Conservation (phyloP, 2,797 vertebrate genomes). For the Chrysocyon brachyurus region DNA sequence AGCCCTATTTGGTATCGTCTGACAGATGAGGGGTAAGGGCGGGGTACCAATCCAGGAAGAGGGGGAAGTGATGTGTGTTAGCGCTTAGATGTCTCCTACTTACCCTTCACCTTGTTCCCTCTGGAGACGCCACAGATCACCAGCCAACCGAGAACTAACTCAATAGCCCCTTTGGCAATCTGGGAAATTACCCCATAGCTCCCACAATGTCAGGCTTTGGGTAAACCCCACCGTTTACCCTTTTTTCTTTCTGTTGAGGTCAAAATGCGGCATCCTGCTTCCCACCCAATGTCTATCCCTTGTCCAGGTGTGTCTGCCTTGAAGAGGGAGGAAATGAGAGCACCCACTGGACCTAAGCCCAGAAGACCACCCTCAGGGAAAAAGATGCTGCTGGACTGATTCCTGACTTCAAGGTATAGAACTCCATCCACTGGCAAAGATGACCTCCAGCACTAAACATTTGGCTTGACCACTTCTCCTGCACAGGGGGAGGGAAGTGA, state of each 20-base stretch:
- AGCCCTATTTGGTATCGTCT: not conserved
- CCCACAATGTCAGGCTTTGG: not conserved
- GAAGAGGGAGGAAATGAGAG: not conserved
- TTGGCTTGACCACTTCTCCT: not conserved
- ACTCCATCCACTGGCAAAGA: not conserved
- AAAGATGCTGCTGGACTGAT: not conserved
- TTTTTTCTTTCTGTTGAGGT: not conserved
- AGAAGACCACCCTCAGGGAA: not conserved
- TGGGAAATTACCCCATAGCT: not conserved
- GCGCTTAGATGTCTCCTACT: not conserved
- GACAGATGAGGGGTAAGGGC: not conserved
- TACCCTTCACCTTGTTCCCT: not conserved
- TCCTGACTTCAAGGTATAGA: rapidly evolving
- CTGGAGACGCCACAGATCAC: not conserved
- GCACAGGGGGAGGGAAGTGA: not conserved
- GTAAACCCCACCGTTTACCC: not conserved
- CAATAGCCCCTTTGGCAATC: not conserved
- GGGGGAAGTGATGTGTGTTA: not conserved
- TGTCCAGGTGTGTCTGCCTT: not conserved
- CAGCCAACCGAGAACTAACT: not conserved
- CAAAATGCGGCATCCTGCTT: not conserved
- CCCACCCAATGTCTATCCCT: not conserved
- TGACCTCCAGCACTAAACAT: not conserved
- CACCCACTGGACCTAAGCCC: not conserved
- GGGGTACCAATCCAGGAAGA: not conserved